Conservation (phyloP, 2,888 invertebrate genomes). For the Dolomedes plantarius region DNA sequence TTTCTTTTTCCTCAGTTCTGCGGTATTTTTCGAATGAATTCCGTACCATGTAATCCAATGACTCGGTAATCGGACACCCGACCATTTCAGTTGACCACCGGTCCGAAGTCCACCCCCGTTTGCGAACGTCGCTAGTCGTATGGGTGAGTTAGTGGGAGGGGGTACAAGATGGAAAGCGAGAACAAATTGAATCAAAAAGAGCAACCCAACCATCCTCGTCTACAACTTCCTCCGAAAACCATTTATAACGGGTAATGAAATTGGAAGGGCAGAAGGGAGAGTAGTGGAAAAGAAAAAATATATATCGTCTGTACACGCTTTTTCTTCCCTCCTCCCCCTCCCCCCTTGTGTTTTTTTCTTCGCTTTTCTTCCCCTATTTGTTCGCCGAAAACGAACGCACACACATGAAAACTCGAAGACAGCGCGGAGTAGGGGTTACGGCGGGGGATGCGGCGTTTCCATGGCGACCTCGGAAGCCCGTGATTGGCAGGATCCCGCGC, state of each 20-base stretch:
- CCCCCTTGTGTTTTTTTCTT: not conserved
- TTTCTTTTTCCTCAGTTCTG: too few relatives aligned
- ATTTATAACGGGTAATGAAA: slow-evolving; percentile 16
- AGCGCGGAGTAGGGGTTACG: slow-evolving; percentile 10
- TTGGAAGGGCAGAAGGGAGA: not conserved
- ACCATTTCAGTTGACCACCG: too few relatives aligned
- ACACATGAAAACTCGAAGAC: slow-evolving; percentile 57
- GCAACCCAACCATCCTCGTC: not conserved
- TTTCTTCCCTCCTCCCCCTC: too few relatives aligned
- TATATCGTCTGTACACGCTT: too few relatives aligned
- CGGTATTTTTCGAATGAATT: too few relatives aligned
- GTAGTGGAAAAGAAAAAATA: too few relatives aligned
- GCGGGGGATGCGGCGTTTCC: slow-evolving; percentile 54
- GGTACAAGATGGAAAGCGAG: not conserved
- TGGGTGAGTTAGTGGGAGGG: too few relatives aligned
- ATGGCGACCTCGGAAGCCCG: slow-evolving; percentile 33
- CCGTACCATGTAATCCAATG: too few relatives aligned
- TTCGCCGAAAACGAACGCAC: slow-evolving; percentile 1
- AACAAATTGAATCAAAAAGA: slow-evolving; percentile 1
- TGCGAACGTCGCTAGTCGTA: too few relatives aligned
- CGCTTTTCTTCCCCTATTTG: not conserved
- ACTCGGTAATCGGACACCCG: too few relatives aligned
- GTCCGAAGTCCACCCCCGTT: too few relatives aligned
- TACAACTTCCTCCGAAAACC: not conserved
- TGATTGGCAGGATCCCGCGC: slow-evolving; percentile 69